These are phyloP conservation scores for Pogonomyrmex californicus DNA, from an alignment of 1,140 invertebrate genomes.

Conservation along the genomic window DNA sequence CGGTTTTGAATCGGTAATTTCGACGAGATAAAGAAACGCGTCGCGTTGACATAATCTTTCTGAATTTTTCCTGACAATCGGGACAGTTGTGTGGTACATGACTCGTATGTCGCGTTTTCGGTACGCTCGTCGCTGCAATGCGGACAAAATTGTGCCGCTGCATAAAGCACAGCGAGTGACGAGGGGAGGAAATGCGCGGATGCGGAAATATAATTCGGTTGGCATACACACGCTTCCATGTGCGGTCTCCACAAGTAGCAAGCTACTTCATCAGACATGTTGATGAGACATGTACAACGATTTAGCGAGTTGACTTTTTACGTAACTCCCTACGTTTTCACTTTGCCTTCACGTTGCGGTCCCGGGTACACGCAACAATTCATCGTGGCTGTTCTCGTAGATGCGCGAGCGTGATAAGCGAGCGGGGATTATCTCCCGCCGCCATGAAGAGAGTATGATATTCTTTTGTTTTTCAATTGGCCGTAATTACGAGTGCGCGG, in stretches of 20 bases:
- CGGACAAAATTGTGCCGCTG: conserved; percentile 29
- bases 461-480: conserved; percentile 31
- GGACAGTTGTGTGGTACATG: neutral
- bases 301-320: conserved; percentile 57
- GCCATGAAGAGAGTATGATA: conserved; percentile 10
- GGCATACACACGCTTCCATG: conserved; percentile 40
- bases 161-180: conserved; percentile 39
- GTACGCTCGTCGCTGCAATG: neutral
- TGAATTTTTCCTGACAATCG: neutral
- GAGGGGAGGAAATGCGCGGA: conserved; percentile 11
- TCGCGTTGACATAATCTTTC: conserved; percentile 16
- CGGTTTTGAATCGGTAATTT: neutral
- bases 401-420: neutral
- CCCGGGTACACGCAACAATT: conserved; percentile 27
- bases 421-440: neutral
- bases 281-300: conserved; percentile 64
- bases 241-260: conserved; percentile 32
- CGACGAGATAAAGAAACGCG: neutral
- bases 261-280: conserved; percentile 57
- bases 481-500: conserved; percentile 33
- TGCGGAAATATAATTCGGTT: conserved; percentile 50
- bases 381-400: neutral
- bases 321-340: conserved; percentile 35
- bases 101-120: conserved; percentile 18
- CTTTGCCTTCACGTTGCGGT: conserved; percentile 3